Conservation (phyloP, 2,113 vertebrate genomes). For the Poecilia latipinna region DNA sequence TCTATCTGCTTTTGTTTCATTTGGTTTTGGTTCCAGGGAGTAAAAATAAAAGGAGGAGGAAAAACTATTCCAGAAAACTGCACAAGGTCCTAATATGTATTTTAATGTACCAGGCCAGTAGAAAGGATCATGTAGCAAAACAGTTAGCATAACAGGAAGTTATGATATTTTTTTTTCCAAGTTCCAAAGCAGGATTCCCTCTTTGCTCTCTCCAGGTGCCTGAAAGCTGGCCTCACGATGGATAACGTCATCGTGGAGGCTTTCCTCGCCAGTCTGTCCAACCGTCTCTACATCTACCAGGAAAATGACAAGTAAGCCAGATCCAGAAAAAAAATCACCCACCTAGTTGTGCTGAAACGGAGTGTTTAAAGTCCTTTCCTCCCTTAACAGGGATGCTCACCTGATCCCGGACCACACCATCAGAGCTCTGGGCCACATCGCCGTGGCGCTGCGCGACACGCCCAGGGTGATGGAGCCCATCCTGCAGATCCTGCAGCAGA, state of each 20-base stretch:
- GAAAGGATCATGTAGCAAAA: too few relatives aligned
- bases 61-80: too few relatives aligned
- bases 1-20: too few relatives aligned
- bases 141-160: too few relatives aligned
- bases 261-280: slow-evolving; percentile 96
- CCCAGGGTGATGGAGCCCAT: slow-evolving; percentile 98
- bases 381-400: slow-evolving; percentile 86
- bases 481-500: slow-evolving; percentile 97
- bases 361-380: background rate
- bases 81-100: too few relatives aligned
- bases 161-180: too few relatives aligned
- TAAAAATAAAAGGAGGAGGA: too few relatives aligned
- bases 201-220: slow-evolving; percentile 80
- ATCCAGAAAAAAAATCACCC: background rate
- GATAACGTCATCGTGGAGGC: slow-evolving; percentile 96
- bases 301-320: slow-evolving; percentile 94
- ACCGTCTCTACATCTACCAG: slow-evolving; percentile 97
- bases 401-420: slow-evolving; percentile 98
- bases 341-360: background rate
- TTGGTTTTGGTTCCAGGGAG: too few relatives aligned
- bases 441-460: slow-evolving; percentile 93
- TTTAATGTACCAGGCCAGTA: too few relatives aligned
- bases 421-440: slow-evolving; percentile 94
- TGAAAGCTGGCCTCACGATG: slow-evolving; percentile 93
- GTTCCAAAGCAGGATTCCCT: too few relatives aligned